phyloP scores from a whole-genome alignment of 2,113 vertebrate species.

The Empidonax alnorum region DNA sequence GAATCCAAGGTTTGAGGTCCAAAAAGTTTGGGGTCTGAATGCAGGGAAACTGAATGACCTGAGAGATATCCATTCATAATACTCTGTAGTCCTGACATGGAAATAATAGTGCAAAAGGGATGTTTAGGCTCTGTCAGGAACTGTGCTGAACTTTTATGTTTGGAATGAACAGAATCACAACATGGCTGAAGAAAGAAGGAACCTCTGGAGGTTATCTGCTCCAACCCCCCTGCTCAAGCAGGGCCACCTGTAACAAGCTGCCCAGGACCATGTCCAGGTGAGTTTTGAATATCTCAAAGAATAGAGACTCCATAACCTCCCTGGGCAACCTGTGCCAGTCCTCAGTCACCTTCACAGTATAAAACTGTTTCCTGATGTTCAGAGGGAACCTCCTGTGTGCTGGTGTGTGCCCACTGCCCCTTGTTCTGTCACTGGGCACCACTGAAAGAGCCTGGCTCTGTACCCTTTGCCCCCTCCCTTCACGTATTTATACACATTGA shows the following conservation, averaged over 20 bases:
- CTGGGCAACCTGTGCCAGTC: not conserved
- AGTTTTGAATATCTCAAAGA: not conserved
- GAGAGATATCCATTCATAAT: not conserved
- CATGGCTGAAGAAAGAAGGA: not conserved
- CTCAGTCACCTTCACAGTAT: not conserved
- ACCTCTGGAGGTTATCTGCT: not conserved
- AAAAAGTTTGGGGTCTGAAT: not conserved
- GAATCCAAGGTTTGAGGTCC: not conserved
- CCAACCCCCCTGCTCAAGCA: not conserved
- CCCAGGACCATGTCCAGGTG: rapidly evolving
- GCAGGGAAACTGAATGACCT: not conserved
- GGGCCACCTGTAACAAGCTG: not conserved
- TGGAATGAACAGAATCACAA: not conserved
- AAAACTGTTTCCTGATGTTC: not conserved
- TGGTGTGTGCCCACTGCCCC: not conserved
- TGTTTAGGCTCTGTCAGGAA: not conserved
- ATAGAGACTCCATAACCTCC: not conserved
- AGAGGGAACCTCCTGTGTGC: not conserved
- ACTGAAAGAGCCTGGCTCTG: not conserved
- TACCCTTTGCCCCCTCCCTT: not conserved
- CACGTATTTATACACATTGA: not conserved
- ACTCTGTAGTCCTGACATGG: not conserved
- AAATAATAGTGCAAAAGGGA: not conserved
- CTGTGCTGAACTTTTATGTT: not conserved
- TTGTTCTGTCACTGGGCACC: not conserved